phyloP scores from a whole-genome alignment of 2,113 vertebrate species.

The Forbesichthys papilliferus region DNA sequence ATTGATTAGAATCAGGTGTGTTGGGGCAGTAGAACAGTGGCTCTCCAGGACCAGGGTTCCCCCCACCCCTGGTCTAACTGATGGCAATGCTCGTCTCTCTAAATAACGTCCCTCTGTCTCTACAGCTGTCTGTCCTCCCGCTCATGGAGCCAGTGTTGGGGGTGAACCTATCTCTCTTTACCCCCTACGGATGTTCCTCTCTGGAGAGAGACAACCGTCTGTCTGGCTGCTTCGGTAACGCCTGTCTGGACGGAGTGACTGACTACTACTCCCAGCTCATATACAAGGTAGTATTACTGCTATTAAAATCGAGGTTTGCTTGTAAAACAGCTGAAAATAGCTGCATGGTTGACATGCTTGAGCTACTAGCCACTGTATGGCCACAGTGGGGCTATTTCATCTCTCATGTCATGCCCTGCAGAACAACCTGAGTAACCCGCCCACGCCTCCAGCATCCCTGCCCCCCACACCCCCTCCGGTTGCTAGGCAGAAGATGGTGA shows the following conservation, averaged over 20 bases:
- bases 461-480: conserved; percentile 94
- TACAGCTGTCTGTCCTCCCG: conserved; percentile 87
- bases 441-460: conserved; percentile 94
- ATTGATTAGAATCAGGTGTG: too few relatives aligned
- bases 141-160: conserved; percentile 94
- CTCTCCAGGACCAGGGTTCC: too few relatives aligned
- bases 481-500: conserved; percentile 89
- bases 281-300: conserved; percentile 75
- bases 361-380: neutral
- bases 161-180: conserved; percentile 91
- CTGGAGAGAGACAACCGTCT: conserved; percentile 86
- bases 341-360: neutral
- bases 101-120: neutral
- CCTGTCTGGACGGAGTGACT: conserved; percentile 87
- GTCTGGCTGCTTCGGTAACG: conserved; percentile 90
- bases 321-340: neutral
- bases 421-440: conserved; percentile 97
- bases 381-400: neutral
- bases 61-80: neutral
- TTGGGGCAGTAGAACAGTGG: too few relatives aligned
- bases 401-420: conserved; percentile 72
- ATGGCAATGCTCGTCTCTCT: neutral
- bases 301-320: neutral
- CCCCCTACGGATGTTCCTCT: conserved; percentile 88
- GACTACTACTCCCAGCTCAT: conserved; percentile 98